Base-by-base conservation (phyloP, 2,888 invertebrate genomes). In the Chamaedrilus cognettii region DNA sequence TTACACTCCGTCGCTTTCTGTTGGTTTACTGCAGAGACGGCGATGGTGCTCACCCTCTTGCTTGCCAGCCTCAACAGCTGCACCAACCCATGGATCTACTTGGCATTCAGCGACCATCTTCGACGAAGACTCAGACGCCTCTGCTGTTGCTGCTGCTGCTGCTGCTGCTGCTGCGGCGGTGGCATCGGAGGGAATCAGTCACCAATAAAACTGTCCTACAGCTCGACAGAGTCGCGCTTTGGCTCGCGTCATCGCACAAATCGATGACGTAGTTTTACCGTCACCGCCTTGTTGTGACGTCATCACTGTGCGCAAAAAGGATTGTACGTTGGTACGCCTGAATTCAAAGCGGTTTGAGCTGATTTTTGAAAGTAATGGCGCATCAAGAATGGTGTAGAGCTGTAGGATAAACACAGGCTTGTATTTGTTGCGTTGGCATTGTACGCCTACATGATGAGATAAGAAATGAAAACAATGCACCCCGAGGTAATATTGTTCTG, bases 71-170 rank as follows among this genome's bases (percentile, higher is more conserved):
- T 72, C 35, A 72, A 72, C 68, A 65, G 65, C 60, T 72, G 72
- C 64, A 72, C 68, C 57, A 72, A 72, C 52, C 72, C 72, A 7
- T 72, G 70, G 70, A 69, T 72, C 34, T 72, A 72, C 66, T 49
- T 72, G 61, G 70, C 67, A 33, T 72, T 70, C 65, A 71, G 69
- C 56, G 69, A 70, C 59, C 66, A 64, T 26, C 60, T 71, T 3
- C 35, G 64, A n/a, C 59, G 56, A n/a, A 56, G 49, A 26, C n/a
- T 65, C 32, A 31, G 26, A 23, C 49, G 51, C 32, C 33, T 57
- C 69, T 69, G 61, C 60, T 23, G 55, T 42, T 19, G 11, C 19
- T 42, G 11, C 42, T 15, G 19, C 11, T 15, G 42, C 11, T 23
- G 55, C 19, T 19, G 11, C 19, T 42, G 11, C 42, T 15, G 19